Evolutionary conservation across 2,888 invertebrate species (phyloP), one percentile per base, ranked within the genome.

Genomic region (Tricholauxania praeusta): DNA sequence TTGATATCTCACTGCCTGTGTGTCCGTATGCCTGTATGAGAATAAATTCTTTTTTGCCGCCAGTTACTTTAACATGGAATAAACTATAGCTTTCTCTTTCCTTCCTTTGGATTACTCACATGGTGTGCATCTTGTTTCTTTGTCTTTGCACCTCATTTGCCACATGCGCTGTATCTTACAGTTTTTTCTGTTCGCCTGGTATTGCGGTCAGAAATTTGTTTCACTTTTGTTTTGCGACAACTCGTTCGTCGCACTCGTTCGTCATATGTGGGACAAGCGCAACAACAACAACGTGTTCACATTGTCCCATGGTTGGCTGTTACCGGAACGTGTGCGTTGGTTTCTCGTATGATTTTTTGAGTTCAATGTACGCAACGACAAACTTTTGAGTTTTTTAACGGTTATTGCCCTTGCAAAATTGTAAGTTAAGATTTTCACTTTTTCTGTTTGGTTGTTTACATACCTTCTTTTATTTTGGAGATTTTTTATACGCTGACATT

Each of bases 151-250:
- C 55, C 19, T 53, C 47, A 51, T 15, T 28, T 39, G 14, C 39
- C 39, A 64, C 52, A 55, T 60, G 47, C 69, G 65, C 64, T 48
- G 59, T 48, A 49, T 15, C 60, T 67, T 22, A 15, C 70, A 64
- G 19, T 65, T 64, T 53, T 53, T 66, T 62, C 64, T 77, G 72
- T 60, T 70, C 67, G 75, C 83, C 83, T 82, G 77, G 74, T 80
- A 71, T 53, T 68, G 59, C 79, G 78, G 80, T 81, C 82, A 82
- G 82, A 83, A 81, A 82, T 82, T 82, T 83, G 82, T 83, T 83
- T 83, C 83, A 83, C 83, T 83, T 83, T 83, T 83, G 80, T 80
- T 81, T 77, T 79, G 79, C 78, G 74, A 75, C 76, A 73, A 74
- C 75, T 75, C 76, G 74, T 77, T 62, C 53, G 49, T 62, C 62